Base-by-base conservation (phyloP, 2,888 invertebrate species). In the Malthinus flaveolus region DNA sequence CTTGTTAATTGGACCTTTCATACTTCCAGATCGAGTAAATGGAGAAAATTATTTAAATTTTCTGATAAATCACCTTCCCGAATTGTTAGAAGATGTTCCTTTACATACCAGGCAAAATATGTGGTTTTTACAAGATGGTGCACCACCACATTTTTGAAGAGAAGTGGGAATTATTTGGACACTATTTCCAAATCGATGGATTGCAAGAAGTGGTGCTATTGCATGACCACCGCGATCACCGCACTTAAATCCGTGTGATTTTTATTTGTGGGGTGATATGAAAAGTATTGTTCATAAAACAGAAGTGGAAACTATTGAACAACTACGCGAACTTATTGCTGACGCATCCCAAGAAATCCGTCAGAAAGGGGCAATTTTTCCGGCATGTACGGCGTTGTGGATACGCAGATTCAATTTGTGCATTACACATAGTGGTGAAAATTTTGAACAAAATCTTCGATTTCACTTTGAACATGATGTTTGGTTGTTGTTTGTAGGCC, bases 11-110 rank as follows among this genome's bases (percentile, higher is more conserved):
- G 62, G 63, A 7, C 61, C 61, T 31, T 51, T 49, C 37, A 37
- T 64, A 32, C 46, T 68, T 10, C 65, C 64, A 11, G 12, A 36
- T 10, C 47, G 53, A 15, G 49, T 67, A 35, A 66, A 58, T 53
- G 65, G 61, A 5, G 49, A 50, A 10, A 36, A 50, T 23, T 68
- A 61, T 56, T 31, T 54, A 12, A 33, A 61, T 34, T 67, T 66
- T 33, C 48, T 67, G 31, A 10, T 49, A 48, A 35, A 65, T 13
- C 39, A 50, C 3, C 39, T 65, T 36, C 59, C 62, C 7, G 35
- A 44, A 7, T n/a, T 51, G 8, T 33, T 13, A 11, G 50, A 42
- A 7, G 9, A 44, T 8, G 9, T 8, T 2, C 10, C 31, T 7
- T n/a, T 12, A n/a, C 10, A 1, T 10, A 1, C 31, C 1, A 23